phyloP scores from a whole-genome alignment of 2,797 vertebrate genomes.

The Sebastes itinus region DNA sequence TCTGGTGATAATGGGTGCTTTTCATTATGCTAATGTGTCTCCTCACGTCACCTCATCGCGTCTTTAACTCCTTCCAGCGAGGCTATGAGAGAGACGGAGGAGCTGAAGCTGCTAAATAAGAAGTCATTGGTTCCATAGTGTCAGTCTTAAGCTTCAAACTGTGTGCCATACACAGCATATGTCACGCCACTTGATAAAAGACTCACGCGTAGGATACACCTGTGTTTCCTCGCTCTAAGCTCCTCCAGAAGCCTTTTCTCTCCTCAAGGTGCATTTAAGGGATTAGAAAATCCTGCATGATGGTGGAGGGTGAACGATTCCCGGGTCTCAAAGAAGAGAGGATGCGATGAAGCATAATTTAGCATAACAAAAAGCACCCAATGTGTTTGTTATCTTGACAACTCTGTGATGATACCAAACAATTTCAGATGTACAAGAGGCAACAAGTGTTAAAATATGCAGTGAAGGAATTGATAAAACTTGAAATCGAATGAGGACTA shows the following conservation, averaged over 20 bases:
- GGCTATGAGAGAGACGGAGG: too few species aligned
- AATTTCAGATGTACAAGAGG: neutral
- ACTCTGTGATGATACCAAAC: neutral
- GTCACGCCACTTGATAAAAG: too few species aligned
- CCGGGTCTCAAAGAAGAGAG: neutral
- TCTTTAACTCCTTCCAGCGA: too few species aligned
- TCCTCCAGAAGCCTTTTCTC: neutral
- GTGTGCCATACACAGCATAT: too few species aligned
- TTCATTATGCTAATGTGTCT: too few species aligned
- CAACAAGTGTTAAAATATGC: accelerated
- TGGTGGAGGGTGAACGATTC: neutral
- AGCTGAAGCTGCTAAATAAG: too few species aligned
- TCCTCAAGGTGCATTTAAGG: neutral
- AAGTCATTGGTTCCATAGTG: too few species aligned
- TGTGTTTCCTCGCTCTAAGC: neutral
- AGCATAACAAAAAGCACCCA: neutral
- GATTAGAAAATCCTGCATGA: neutral
- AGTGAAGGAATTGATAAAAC: neutral
- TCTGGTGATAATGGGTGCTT: too few species aligned
- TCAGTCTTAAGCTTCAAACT: too few species aligned
- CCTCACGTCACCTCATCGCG: too few species aligned
- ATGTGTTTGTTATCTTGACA: neutral
- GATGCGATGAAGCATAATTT: neutral
- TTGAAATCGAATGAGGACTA: too few species aligned
- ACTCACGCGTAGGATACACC: neutral